Base-by-base conservation (phyloP, 2,888 invertebrate genomes). In the Phaedon cochleariae region DNA sequence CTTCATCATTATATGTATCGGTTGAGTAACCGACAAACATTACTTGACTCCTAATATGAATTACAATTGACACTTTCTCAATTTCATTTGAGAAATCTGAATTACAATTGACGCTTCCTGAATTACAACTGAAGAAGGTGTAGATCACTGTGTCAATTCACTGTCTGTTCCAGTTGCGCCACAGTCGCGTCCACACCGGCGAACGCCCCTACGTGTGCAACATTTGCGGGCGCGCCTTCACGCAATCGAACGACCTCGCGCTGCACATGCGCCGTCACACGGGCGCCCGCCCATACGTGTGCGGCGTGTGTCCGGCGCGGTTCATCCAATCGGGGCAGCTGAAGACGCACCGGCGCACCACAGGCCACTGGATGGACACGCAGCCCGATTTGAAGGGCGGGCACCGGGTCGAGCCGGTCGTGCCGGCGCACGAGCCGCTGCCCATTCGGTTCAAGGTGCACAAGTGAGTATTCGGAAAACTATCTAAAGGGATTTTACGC, bases 221-320 rank as follows among this genome's bases (percentile, higher is more conserved):
- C 64, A 78, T 84, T 45, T 84, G 84, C 67, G 81, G 82, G 12
- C 76, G 84, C 15, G 84, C 82, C 1, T 91, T 91, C 79, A 89
- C 90, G 0, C 91, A 91, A 80, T 91, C 90, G 57, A 91, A 91
- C 79, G 91, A 91, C 76, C 82, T 91, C 54, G 90, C 90, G 0
- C 78, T 91, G 15, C 91, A 91, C 77, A 87, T 91, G 74, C 86
- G 91, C 0, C 84, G 91, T 0, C 91, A 91, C 76, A 91, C 91
- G 0, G 91, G 91, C 0, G 88, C 89, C 65, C 85, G 89, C 34
- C 90, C 90, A 0, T 90, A 89, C 77, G 87, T 83, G 1, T 91
- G 91, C 72, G 89, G 88, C 26, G 84, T 90, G 1, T 91, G 91
- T 75, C 88, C 89, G 0, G 89, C 90, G 20, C 84, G 90, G 17